These are phyloP conservation scores for Brachynemurus nebulosus DNA, from an alignment of 2,888 invertebrate genomes.

Conservation along the genomic window DNA sequence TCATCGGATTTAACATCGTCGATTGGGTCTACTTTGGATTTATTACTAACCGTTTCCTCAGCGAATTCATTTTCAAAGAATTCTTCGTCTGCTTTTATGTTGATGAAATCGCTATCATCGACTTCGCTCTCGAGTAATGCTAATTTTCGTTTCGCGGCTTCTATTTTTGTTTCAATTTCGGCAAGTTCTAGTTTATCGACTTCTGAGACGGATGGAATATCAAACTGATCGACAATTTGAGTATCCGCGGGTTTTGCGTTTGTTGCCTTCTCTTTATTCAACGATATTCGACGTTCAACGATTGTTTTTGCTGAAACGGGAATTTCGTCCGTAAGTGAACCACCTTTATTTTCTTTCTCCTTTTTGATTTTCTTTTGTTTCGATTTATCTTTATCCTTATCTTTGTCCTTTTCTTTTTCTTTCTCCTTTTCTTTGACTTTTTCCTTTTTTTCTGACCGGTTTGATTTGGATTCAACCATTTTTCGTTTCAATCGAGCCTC, in stretches of 20 bases:
- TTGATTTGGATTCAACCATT: conserved; percentile 25
- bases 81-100: conserved; percentile 41
- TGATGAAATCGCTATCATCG: conserved; percentile 50
- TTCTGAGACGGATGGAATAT: conserved; percentile 36
- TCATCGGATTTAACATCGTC: background rate
- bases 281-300: conserved; percentile 19
- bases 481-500: conserved; percentile 35
- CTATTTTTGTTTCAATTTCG: conserved; percentile 49
- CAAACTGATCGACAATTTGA: conserved; percentile 29
- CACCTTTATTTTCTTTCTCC: conserved; percentile 27
- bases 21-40: background rate
- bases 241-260: no score
- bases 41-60: conserved; percentile 1
- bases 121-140: conserved; percentile 40
- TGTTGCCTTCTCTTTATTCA: conserved; percentile 10
- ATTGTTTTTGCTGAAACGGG: conserved; percentile 27
- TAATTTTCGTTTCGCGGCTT: conserved; percentile 37
- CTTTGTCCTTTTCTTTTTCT: conserved; percentile 31
- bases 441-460: background rate
- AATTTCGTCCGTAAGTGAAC: conserved; percentile 28
- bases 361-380: conserved; percentile 27
- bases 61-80: conserved; percentile 11
- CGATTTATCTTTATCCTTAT: conserved; percentile 27
- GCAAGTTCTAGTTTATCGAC: conserved; percentile 32
- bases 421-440: conserved; percentile 24